Base-by-base conservation (phyloP, 2,888 invertebrate species). In the Andricus quercusramuli region DNA sequence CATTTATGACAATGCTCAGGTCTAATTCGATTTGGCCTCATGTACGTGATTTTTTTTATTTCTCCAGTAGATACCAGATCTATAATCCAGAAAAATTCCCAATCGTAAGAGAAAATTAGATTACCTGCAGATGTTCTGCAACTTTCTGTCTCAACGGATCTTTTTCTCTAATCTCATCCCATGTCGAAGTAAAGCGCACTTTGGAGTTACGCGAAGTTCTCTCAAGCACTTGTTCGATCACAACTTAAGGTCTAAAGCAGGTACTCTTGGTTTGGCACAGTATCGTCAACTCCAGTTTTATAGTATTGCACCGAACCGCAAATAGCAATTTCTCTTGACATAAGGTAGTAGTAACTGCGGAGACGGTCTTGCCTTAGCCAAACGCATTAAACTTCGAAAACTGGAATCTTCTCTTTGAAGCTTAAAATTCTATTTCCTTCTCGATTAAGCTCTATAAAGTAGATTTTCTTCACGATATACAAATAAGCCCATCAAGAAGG, bases 291-390 rank as follows among this genome's bases (percentile, higher is more conserved):
- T 56, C 56, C 20, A 51, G 29, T 70, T 68, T 44, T 65, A 65
- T 29, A 29, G 29, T 32, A 65, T 65, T 25, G 32, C 65, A 9
- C 29, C 32, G 65, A 70, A 70, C 70, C 47, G 47, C 25, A 68
- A 70, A 70, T 51, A 70, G 70, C 70, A 74, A 74, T 74, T 74
- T 74, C 51, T 74, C 70, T 17, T 32, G 51, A 70, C 51, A 70
- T 70, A 51, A 62, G 25, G 13, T 25, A 25, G 5, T 25, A 22
- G 25, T 25, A 25, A 13, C 62, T 25, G 15, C 6, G 13, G 6
- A 25, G 62, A 11, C 29, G 20, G 51, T 56, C 20, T 74, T n/a
- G 51, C 11, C 51, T 56, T 74, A 32, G 74, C 32, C 51, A 74
- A 74, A 32, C 13, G 74, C 56, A 74, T 74, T 74, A 74, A 74